Base-by-base conservation (phyloP, 2,797 vertebrate species). In the Alosa sapidissima region DNA sequence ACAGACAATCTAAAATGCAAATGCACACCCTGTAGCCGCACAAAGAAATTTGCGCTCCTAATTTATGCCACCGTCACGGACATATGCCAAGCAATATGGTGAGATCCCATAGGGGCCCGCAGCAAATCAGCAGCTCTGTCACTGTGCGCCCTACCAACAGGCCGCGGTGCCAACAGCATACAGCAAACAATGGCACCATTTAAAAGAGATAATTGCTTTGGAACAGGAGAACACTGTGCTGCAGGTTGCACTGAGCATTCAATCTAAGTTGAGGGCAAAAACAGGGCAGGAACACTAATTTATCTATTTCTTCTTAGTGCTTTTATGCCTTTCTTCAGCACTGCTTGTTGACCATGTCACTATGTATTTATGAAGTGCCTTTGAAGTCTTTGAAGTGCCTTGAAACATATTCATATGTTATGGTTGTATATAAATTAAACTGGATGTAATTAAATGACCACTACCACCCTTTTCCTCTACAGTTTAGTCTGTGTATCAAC, bases 51-150 rank as follows among this genome's bases (percentile, higher is more conserved):
- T 48, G 14, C 91, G 93, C 92, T 87, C 88, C 92, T 92, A 93
- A 94, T 94, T 92, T 92, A 93, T 94, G 92, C 91, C 87, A 90
- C 91, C 91, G 92, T 93, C 92, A 93, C 87, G 93, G 91, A 93
- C 91, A 92, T 91, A 93, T 91, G 90, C 89, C 89, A 91, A 92
- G 92, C 89, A 93, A 94, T 92, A 92, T 93, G 91, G 92, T 94
- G 91, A 88, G 90, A 78, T 93, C 92, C 89, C 83, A 86, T 82
- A 86, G 89, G 91, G 91, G 91, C 85, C 89, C 84, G 83, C 82
- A 85, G 89, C 87, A 85, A 93, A 93, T 92, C 89, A 92, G 89
- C 88, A 88, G 87, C 91, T 91, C 91, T 88, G 89, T 86, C 85
- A 45, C 60, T 83, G 81, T 85, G 65, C 85, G 58, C 91, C 89